Evolutionary conservation across 2,797 vertebrate species (phyloP), one percentile per base, ranked within the genome.

Genomic region (Mormyrus proboscirostris): DNA sequence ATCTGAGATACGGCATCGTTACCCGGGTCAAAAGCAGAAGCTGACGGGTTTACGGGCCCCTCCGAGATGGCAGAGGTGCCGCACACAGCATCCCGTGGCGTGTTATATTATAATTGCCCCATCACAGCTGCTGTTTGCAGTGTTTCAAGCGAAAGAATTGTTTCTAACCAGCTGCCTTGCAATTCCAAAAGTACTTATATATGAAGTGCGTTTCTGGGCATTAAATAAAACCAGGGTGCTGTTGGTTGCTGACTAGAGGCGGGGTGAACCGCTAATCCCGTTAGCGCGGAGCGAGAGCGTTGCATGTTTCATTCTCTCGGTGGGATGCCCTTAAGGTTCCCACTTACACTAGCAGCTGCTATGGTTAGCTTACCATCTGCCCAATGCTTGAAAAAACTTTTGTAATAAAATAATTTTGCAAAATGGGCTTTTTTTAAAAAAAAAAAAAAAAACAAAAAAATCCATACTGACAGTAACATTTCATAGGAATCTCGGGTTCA

Each of bases 361-460:
- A 84, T 88, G 79, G 83, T 91, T 90, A 91, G 90, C 89, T 89
- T 90, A 86, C 90, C 25, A 79, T 89, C 89, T 92, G 87, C 82
- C 90, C 88, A 83, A 88, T 89, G 90, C 91, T 91, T 90, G 73
- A 90, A 85, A 88, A 91, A 22, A 69, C 57, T 90, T 90, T 90
- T 62, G 57, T 57, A 83, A 47, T 65, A 49, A 79, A 55, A 47
- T 49, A 86, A 88, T 84, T 86, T 85, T 88, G 69, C 53, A 82
- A 89, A 57, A 44, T 47, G 79, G 47, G 44, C 1, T 83, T 83
- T 76, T 33, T 47, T n/a, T 33, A 33, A 33, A 0, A 12, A 51
- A 51, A 55, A n/a, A 16, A 57, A n/a, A 2, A 55, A 19, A 1
- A n/a, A 2, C 19, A 19, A 1, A 29, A 0, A 16, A 19, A 59